Percentiles rank a stretch among this genome's conserved stretches.
Evolutionary conservation across 2,888 invertebrate species (phyloP).

Genomic region (Alviniconcha strummeri): DNA sequence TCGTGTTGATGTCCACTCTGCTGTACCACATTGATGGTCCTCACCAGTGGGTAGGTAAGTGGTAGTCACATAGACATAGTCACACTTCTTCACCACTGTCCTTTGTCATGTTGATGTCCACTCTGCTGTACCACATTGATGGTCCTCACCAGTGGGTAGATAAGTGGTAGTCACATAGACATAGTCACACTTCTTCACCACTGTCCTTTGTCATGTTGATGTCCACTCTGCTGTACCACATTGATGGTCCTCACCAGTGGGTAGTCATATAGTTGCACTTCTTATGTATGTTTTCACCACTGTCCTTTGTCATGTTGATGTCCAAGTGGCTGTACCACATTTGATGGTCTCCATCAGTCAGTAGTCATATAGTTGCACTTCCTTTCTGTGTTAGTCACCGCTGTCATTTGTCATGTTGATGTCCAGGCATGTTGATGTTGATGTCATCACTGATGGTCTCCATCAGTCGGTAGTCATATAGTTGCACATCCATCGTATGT

Average conservation of each 20-base stretch:
- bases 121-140: slow-evolving; percentile 78
- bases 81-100: slow-evolving; percentile 72
- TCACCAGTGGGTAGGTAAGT: slow-evolving; percentile 74
- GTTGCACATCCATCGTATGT: too few species aligned
- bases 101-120: slow-evolving; percentile 75
- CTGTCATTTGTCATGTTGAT: slow-evolving; percentile 78
- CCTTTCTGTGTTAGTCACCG: neutral
- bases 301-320: slow-evolving; percentile 77
- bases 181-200: slow-evolving; percentile 8
- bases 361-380: neutral
- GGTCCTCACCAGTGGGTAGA: slow-evolving; percentile 81
- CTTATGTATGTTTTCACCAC: slow-evolving; percentile 54
- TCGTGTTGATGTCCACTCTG: slow-evolving; percentile 76
- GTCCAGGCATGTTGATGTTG: too few species aligned
- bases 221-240: slow-evolving; percentile 77
- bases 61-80: neutral
- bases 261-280: slow-evolving; percentile 18
- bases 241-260: slow-evolving; percentile 80
- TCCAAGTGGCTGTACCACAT: slow-evolving; percentile 77
- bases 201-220: slow-evolving; percentile 78
- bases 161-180: slow-evolving; percentile 25
- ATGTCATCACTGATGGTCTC: slow-evolving; percentile 80
- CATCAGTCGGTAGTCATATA: slow-evolving; percentile 74
- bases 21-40: slow-evolving; percentile 81
- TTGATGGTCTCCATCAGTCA: slow-evolving; percentile 80